Percentiles rank a stretch among this genome's conserved stretches.
phyloP scores from a whole-genome alignment of 2,888 invertebrate species.

The Tiliacea aurago region DNA sequence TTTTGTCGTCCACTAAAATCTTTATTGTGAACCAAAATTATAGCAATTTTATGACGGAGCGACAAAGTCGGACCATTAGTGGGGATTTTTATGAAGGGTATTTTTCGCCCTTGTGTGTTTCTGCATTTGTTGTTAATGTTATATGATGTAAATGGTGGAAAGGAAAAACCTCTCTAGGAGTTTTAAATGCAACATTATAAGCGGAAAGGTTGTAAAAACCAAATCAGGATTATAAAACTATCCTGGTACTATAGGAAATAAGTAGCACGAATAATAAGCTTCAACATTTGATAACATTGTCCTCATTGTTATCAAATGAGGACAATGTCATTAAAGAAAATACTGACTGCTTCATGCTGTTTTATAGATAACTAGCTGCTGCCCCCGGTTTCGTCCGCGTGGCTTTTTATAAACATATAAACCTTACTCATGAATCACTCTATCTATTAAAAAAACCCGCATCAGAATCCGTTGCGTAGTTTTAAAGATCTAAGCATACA shows the following conservation, averaged over 20 bases:
- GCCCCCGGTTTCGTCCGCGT: no score
- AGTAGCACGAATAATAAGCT: background rate
- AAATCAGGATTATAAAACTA: slow-evolving; percentile 1
- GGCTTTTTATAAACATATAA: no score
- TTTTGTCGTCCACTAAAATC: slow-evolving; percentile 52
- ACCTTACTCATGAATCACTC: no score
- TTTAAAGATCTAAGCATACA: no score
- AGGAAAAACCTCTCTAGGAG: slow-evolving; percentile 11
- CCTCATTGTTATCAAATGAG: slow-evolving; percentile 24
- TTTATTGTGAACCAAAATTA: slow-evolving; percentile 54
- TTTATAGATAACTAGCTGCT: slow-evolving; percentile 13
- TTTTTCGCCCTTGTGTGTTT: slow-evolving; percentile 42
- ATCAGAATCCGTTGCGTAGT: no score
- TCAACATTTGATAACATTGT: background rate
- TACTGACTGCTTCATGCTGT: background rate
- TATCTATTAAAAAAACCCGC: no score
- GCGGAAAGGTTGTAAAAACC: background rate
- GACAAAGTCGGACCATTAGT: slow-evolving; percentile 52
- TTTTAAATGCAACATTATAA: background rate
- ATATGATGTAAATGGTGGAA: slow-evolving; percentile 9
- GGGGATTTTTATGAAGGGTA: slow-evolving; percentile 52
- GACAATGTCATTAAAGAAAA: no score
- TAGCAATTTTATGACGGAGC: slow-evolving; percentile 46
- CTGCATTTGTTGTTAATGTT: slow-evolving; percentile 24
- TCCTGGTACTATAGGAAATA: background rate